Conservation (phyloP, 2,888 invertebrate species). For the Epiperipatus broadwayi region DNA sequence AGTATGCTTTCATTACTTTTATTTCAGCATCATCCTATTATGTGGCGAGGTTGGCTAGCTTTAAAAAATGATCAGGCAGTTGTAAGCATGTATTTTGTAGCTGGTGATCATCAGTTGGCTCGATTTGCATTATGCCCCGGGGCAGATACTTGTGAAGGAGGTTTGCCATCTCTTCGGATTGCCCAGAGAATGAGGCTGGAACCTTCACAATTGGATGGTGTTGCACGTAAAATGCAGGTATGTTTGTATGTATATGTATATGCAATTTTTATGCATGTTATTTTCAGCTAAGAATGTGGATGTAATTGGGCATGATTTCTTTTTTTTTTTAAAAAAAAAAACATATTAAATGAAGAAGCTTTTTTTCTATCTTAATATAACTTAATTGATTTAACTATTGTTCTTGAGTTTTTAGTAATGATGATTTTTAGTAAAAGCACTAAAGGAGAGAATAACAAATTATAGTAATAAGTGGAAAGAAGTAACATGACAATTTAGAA, state of each 20-base stretch:
- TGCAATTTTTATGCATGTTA: no score
- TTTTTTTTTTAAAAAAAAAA: no score
- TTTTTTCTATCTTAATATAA: background rate
- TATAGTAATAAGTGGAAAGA: no score
- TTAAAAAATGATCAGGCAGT: slow-evolving; percentile 91
- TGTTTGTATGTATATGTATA: slow-evolving; percentile 11
- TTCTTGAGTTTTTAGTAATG: background rate
- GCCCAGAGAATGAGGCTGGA: slow-evolving; percentile 95
- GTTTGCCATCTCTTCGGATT: slow-evolving; percentile 67
- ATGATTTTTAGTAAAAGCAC: no score
- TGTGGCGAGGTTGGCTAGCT: slow-evolving; percentile 91
- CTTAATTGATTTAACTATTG: background rate
- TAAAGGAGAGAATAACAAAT: no score
- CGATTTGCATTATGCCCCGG: slow-evolving; percentile 72
- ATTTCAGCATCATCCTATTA: slow-evolving; percentile 69
- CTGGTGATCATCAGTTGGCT: slow-evolving; percentile 75
- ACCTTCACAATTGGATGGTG: slow-evolving; percentile 82
- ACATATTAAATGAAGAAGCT: no score
- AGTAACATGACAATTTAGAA: no score
- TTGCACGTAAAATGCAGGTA: slow-evolving; percentile 75
- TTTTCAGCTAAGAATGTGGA: no score
- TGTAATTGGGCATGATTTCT: no score
- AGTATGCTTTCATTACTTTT: no score
- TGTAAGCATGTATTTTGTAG: slow-evolving; percentile 96
- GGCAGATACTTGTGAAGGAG: slow-evolving; percentile 51